phyloP scores from a whole-genome alignment of 2,888 invertebrate species.

The Lepidonotus clava region DNA sequence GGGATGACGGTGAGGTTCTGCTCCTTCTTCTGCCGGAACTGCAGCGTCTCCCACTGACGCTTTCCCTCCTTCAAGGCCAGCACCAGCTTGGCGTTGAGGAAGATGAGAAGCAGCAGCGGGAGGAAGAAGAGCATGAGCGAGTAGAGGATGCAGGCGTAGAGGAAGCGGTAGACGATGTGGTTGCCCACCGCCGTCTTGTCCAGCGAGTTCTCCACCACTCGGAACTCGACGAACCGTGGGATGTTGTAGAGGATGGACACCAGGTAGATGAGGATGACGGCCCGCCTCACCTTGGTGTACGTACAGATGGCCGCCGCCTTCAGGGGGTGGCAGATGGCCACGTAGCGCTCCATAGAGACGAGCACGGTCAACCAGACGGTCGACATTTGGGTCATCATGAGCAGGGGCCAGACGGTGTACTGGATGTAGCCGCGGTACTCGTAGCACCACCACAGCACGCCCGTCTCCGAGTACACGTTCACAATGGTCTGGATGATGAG shows the following conservation, averaged over 20 bases:
- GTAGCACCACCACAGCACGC: slow-evolving; percentile 43
- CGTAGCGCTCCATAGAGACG: slow-evolving; percentile 68
- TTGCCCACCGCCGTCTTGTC: slow-evolving; percentile 63
- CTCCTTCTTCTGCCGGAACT: slow-evolving; percentile 65
- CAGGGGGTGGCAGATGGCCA: slow-evolving; percentile 69
- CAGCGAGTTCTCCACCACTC: slow-evolving; percentile 52
- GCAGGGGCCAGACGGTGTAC: slow-evolving; percentile 66
- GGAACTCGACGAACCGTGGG: slow-evolving; percentile 67
- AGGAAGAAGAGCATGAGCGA: slow-evolving; percentile 66
- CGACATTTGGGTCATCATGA: slow-evolving; percentile 68
- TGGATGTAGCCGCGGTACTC: slow-evolving; percentile 66
- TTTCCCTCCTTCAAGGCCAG: slow-evolving; percentile 64
- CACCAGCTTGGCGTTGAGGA: slow-evolving; percentile 67
- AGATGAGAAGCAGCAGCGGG: slow-evolving; percentile 64
- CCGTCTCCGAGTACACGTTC: slow-evolving; percentile 60
- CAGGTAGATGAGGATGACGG: slow-evolving; percentile 62
- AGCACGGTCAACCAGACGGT: slow-evolving; percentile 70
- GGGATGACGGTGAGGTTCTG: slow-evolving; percentile 69
- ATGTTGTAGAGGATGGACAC: slow-evolving; percentile 66
- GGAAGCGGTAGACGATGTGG: slow-evolving; percentile 64
- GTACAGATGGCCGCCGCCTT: slow-evolving; percentile 64
- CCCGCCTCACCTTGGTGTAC: slow-evolving; percentile 61
- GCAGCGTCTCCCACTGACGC: slow-evolving; percentile 66
- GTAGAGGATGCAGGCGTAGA: slow-evolving; percentile 67
- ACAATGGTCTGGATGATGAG: slow-evolving; percentile 64